Percentiles rank a stretch among this genome's conserved stretches.
phyloP scores from a whole-genome alignment of 2,888 invertebrate species.

The Drosophila eohydei region DNA sequence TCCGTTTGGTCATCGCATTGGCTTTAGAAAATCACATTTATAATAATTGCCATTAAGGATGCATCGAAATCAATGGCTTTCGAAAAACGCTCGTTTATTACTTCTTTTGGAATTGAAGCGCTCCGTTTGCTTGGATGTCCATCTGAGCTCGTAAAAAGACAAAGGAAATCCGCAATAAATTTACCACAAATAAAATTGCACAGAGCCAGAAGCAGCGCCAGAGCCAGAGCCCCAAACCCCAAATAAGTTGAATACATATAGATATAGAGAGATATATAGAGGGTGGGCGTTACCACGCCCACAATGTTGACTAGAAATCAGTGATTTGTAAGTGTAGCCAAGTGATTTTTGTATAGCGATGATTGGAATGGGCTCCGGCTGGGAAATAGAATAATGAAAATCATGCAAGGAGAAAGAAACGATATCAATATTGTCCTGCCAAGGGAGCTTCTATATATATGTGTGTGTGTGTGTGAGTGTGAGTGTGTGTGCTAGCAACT shows the following conservation, averaged over 20 bases:
- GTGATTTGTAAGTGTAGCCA: constrained; percentile 75
- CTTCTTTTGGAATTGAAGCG: constrained; percentile 23
- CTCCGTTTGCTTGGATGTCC: constrained; percentile 32
- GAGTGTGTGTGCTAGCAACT: constrained; percentile 63
- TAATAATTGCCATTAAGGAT: constrained; percentile 43
- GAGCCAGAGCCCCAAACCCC: constrained; percentile 21
- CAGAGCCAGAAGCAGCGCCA: constrained; percentile 18
- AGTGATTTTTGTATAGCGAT: constrained; percentile 37
- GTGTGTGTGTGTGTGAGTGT: constrained; percentile 23
- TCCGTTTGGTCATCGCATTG: neutral
- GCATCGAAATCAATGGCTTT: constrained; percentile 35
- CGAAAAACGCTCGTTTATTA: constrained; percentile 36
- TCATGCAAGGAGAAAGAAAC: constrained; percentile 64
- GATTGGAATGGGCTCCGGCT: constrained; percentile 1
- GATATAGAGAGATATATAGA: neutral
- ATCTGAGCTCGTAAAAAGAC: constrained; percentile 60
- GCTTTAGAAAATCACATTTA: neutral
- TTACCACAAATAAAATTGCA: constrained; percentile 70
- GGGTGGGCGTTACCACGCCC: constrained; percentile 69
- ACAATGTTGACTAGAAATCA: constrained; percentile 65
- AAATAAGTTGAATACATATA: constrained; percentile 25
- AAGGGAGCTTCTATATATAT: constrained; percentile 6
- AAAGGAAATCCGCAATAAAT: constrained; percentile 74
- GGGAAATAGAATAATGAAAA: constrained; percentile 74
- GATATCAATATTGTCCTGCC: constrained; percentile 73